Percentiles rank a stretch among this genome's conserved stretches.
These are phyloP conservation scores for Delphinus delphis DNA, from an alignment of 2,113 vertebrate species.

Conservation along the genomic window DNA sequence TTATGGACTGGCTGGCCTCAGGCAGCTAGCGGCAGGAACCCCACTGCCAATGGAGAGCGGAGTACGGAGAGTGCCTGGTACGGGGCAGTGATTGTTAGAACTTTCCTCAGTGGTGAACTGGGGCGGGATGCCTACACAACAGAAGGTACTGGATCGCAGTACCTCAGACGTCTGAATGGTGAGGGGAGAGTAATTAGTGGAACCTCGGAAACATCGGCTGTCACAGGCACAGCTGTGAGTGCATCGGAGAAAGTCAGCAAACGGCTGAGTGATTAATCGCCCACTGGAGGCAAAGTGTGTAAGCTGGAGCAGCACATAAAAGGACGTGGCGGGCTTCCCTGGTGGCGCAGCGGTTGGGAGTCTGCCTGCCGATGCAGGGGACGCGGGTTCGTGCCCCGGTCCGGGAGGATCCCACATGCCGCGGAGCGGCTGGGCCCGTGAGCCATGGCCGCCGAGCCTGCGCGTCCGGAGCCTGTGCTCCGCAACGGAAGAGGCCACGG, in stretches of 20 bases:
- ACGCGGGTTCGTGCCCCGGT: too few relatives aligned
- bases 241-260: accelerated
- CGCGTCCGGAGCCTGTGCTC: too few relatives aligned
- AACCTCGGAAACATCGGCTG: accelerated
- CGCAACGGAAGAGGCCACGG: accelerated
- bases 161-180: accelerated
- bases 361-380: too few relatives aligned
- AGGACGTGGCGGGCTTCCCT: accelerated
- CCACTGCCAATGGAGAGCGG: accelerated
- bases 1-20: accelerated
- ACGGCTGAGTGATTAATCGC: accelerated
- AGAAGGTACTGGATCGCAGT: accelerated
- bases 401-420: too few relatives aligned
- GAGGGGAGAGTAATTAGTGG: accelerated
- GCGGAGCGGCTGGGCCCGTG: too few relatives aligned
- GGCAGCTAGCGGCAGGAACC: not conserved
- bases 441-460: too few relatives aligned
- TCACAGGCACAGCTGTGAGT: accelerated
- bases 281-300: accelerated
- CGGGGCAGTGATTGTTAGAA: accelerated
- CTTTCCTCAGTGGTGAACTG: accelerated
- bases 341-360: too few relatives aligned
- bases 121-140: accelerated
- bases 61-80: accelerated
- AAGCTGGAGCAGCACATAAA: accelerated